Percentiles rank a stretch among this genome's conserved stretches.
These are phyloP conservation scores for Limonius californicus DNA, from an alignment of 1,140 invertebrate genomes.

Conservation along the genomic window DNA sequence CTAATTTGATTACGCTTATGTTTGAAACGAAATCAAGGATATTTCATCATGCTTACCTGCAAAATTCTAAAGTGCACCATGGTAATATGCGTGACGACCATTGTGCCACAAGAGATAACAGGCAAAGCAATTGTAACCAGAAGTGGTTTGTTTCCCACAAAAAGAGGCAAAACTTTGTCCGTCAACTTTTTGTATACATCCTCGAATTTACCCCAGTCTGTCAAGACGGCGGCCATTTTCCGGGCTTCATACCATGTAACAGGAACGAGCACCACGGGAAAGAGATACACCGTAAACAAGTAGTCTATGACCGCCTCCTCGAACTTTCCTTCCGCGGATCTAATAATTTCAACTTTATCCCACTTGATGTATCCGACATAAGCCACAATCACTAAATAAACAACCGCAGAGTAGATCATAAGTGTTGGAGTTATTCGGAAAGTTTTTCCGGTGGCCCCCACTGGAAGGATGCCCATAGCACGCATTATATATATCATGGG, in stretches of 20 bases:
- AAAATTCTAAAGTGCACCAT: conserved; percentile 60
- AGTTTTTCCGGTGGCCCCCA: conserved; percentile 48
- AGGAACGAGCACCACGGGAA: conserved; percentile 57
- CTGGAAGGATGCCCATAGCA: conserved; percentile 57
- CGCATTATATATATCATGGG: conserved; percentile 56
- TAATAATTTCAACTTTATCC: conserved; percentile 55
- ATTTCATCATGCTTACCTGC: no score
- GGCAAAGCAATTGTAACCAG: conserved; percentile 48
- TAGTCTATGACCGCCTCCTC: conserved; percentile 68
- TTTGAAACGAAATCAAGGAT: no score
- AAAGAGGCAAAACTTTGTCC: conserved; percentile 31
- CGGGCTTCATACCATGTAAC: conserved; percentile 60
- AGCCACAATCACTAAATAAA: conserved; percentile 49
- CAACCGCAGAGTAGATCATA: conserved; percentile 54
- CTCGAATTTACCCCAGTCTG: conserved; percentile 57
- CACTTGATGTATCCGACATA: conserved; percentile 58
- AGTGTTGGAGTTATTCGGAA: conserved; percentile 51
- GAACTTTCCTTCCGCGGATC: conserved; percentile 59
- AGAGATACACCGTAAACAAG: conserved; percentile 61
- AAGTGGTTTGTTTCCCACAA: conserved; percentile 39
- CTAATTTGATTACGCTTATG: no score
- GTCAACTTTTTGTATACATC: conserved; percentile 37
- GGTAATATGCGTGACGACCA: conserved; percentile 60
- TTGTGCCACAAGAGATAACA: conserved; percentile 55
- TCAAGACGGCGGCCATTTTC: conserved; percentile 57